Evolutionary conservation across 2,113 vertebrate genomes (phyloP).

Genomic region (Pseudolaguvia tuberculata): DNA sequence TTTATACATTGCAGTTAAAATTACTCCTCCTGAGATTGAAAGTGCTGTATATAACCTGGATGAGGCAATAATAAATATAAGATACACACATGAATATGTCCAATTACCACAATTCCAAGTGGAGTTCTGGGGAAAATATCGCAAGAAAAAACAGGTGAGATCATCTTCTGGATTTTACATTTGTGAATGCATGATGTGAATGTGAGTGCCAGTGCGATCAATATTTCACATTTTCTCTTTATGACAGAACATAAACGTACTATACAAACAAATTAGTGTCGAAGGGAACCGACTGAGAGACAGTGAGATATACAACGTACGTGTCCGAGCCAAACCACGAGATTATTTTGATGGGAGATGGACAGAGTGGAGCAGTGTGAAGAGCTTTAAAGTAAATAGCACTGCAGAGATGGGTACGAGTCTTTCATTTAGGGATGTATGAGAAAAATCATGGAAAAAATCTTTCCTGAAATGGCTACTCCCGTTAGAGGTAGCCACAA

Average conservation of each 20-base stretch:
- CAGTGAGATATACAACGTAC: constrained; percentile 18
- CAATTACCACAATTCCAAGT: fast-evolving
- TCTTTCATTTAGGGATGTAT: no score
- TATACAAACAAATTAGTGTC: constrained; percentile 32
- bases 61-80: constrained; percentile 8
- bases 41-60: constrained; percentile 4
- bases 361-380: constrained; percentile 61
- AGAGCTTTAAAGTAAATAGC: constrained; percentile 42
- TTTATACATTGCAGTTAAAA: constrained; percentile 56
- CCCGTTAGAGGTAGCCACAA: no score
- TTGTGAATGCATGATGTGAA: no score
- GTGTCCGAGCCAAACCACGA: constrained; percentile 50
- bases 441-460: no score
- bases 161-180: constrained; percentile 2
- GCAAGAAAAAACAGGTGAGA: neutral
- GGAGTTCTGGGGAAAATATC: neutral
- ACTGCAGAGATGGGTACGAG: constrained; percentile 37
- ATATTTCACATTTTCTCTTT: neutral
- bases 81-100: constrained; percentile 21
- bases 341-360: constrained; percentile 48
- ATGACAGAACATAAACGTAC: constrained; percentile 35
- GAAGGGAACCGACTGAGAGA: constrained; percentile 31
- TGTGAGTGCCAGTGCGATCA: no score
- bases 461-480: no score
- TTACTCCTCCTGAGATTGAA: constrained; percentile 48